phyloP scores from a whole-genome alignment of 2,797 vertebrate species.

The Lepus townsendii region DNA sequence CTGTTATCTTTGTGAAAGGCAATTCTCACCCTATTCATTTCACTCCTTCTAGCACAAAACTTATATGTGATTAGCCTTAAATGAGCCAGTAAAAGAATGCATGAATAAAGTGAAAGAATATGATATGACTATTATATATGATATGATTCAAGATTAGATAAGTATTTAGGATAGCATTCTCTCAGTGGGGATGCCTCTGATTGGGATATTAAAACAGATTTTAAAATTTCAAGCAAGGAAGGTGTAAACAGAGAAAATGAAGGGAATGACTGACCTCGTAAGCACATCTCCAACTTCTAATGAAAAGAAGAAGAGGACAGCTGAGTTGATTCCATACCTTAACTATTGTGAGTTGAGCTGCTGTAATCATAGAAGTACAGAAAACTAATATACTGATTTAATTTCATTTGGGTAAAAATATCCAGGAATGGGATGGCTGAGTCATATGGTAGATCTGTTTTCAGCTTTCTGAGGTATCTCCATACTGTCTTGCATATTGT shows the following conservation, averaged over 20 bases:
- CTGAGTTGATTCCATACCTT: no score
- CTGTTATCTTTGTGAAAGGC: background rate
- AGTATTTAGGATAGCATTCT: background rate
- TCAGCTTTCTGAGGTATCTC: no score
- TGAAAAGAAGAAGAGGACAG: background rate
- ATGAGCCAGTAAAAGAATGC: background rate
- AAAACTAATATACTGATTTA: no score
- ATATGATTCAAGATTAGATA: background rate
- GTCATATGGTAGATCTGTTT: no score
- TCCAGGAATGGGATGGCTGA: no score
- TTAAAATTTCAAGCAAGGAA: background rate
- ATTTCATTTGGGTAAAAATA: no score
- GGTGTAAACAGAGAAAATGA: background rate
- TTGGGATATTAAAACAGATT: background rate
- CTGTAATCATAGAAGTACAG: no score
- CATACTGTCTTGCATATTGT: no score
- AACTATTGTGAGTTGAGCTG: no score
- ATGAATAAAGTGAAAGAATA: background rate
- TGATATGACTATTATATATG: background rate
- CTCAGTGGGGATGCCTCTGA: background rate
- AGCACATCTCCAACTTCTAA: background rate
- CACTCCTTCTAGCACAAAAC: background rate
- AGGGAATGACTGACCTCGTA: background rate
- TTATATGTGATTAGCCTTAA: background rate
- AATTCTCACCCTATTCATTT: background rate